Base-by-base conservation (phyloP, 2,888 invertebrate species). In the Parnassius apollo region DNA sequence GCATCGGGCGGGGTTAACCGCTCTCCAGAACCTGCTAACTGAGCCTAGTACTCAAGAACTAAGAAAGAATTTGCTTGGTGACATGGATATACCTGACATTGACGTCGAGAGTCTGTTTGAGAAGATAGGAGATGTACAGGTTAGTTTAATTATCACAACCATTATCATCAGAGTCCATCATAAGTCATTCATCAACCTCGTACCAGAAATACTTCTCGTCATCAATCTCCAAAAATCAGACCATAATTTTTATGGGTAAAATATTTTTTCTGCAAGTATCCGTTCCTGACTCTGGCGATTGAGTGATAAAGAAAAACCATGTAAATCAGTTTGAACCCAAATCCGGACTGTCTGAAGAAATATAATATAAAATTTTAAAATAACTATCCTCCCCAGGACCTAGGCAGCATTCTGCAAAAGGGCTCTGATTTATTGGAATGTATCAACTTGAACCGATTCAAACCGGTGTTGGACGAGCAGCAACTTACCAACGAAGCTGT, bases 381-480 rank as follows among this genome's bases (percentile, higher is more conserved):
- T 35, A 35, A 35, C 35, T 35, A 35, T n/a, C 2, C 1, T n/a
- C 48, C 0, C 3, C 73, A 92, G 75, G 80, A 82, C 9, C 77
- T 93, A 1, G 89, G 92, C 50, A 83, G 85, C n/a, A 82, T 94
- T 56, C 70, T 94, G 0, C 81, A 80, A 8, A 93, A 93, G 65
- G 81, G 93, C 0, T 93, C 94, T 0, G 86, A 93, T 57, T 80
- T 95, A n/a, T 82, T 95, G 56, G 93, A 90, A 67, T 95, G 95
- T 75, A 85, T 95, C 66, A 92, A 93, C 56, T 80, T 94, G 67
- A 84, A 95, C 84, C 92, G 95, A 12, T 93, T 94, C 75, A 77
- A 85, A 55, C 81, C 93, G 0, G 87, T 92, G 42, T 72, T 83
- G 0, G 87, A 88, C 4, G 94, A 94, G 68, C 78, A 82, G 1